Evolutionary conservation across 2,797 vertebrate species (phyloP).

Genomic region (Diplodus sargus): DNA sequence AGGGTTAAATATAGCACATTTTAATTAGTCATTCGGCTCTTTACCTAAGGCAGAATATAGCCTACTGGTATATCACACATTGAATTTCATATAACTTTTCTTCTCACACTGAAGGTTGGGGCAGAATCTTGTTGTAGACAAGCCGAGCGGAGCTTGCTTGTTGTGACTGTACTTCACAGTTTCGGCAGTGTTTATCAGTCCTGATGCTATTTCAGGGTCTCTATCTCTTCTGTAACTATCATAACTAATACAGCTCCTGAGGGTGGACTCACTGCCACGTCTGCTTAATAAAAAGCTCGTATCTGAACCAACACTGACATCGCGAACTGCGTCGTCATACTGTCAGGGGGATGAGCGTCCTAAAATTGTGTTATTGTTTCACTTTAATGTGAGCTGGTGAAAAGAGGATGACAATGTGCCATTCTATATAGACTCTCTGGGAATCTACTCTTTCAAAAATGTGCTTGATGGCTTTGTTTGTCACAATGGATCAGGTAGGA

Average conservation of each 20-base stretch:
- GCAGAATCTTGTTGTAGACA: conserved; percentile 25
- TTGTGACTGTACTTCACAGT: conserved; percentile 17
- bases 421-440: conserved; percentile 40
- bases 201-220: conserved; percentile 40
- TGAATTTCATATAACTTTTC: conserved; percentile 48
- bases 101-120: conserved; percentile 21
- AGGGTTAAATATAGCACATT: conserved; percentile 60
- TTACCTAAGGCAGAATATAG: conserved; percentile 48
- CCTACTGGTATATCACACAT: conserved; percentile 41
- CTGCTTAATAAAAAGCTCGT: conserved; percentile 51
- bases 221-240: conserved; percentile 34
- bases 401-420: conserved; percentile 26
- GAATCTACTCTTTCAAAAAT: conserved; percentile 40
- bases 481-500: background rate
- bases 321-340: conserved; percentile 29
- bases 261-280: conserved; percentile 12
- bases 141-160: conserved; percentile 6
- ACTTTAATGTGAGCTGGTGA: conserved; percentile 40
- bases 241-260: conserved; percentile 31
- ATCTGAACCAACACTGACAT: conserved; percentile 43
- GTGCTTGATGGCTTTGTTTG: conserved; percentile 27
- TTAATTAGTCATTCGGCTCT: conserved; percentile 59
- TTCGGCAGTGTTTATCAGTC: conserved; percentile 8
- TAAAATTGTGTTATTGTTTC: conserved; percentile 54
- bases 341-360: conserved; percentile 20